Evolutionary conservation across 2,113 vertebrate species (phyloP).

Genomic region (Ascaphus truei): DNA sequence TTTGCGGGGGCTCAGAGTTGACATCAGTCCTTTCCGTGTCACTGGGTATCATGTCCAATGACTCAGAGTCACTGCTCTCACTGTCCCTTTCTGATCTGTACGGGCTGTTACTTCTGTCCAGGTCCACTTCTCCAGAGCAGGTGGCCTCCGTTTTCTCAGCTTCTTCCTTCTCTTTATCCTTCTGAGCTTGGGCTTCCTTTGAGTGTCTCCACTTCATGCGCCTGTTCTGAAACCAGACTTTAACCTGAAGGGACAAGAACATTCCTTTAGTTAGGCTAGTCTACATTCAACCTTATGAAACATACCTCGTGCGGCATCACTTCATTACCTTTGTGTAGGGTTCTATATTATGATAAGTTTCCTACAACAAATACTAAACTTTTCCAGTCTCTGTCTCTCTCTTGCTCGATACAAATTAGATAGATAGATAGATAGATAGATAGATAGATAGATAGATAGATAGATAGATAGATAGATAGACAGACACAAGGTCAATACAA

Average conservation of each 20-base stretch:
- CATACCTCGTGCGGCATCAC: too few species aligned
- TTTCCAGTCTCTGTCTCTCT: too few species aligned
- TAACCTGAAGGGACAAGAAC: conserved; percentile 65
- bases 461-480: too few species aligned
- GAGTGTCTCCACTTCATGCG: conserved; percentile 98
- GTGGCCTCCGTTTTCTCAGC: conserved; percentile 56
- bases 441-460: too few species aligned
- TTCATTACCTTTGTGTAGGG: too few species aligned
- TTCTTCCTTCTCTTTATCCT: conserved; percentile 87
- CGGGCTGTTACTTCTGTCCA: conserved; percentile 58
- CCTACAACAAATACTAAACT: too few species aligned
- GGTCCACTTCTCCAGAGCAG: conserved; percentile 38
- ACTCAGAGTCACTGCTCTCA: conserved; percentile 85
- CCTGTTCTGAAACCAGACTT: conserved; percentile 97
- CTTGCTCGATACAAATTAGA: too few species aligned
- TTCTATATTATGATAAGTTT: too few species aligned
- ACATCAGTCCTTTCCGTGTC: conserved; percentile 77
- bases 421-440: too few species aligned
- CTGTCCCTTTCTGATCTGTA: conserved; percentile 84
- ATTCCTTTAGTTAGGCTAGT: too few species aligned
- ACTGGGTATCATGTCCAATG: conserved; percentile 73
- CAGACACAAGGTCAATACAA: too few species aligned
- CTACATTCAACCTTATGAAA: too few species aligned
- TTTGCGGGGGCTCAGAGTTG: conserved; percentile 52
- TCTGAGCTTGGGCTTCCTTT: conserved; percentile 94